These are phyloP conservation scores for Canis aureus DNA, from an alignment of 2,113 vertebrate genomes.

Conservation along the genomic window DNA sequence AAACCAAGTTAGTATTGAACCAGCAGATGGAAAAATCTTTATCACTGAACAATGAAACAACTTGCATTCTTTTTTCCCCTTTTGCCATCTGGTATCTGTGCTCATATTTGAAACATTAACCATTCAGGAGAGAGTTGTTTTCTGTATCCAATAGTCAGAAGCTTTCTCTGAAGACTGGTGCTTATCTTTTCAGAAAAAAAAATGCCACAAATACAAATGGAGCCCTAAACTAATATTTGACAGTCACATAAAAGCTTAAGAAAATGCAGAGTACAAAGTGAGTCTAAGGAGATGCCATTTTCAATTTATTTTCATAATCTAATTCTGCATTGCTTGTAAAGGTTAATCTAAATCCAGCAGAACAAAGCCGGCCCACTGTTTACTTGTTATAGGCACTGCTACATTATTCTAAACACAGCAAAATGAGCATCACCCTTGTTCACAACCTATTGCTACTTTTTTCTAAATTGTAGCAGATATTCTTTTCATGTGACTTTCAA, in stretches of 20 bases:
- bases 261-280: constrained; percentile 69
- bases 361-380: constrained; percentile 50
- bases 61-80: constrained; percentile 56
- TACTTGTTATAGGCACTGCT: constrained; percentile 38
- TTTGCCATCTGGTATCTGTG: constrained; percentile 83
- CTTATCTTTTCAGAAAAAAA: constrained; percentile 72
- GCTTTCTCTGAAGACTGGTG: constrained; percentile 72
- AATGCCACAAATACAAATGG: constrained; percentile 75
- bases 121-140: constrained; percentile 69
- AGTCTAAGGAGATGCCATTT: constrained; percentile 73
- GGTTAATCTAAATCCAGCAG: constrained; percentile 77
- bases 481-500: background rate
- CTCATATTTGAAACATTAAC: constrained; percentile 80
- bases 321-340: constrained; percentile 76
- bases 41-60: constrained; percentile 83
- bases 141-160: constrained; percentile 31
- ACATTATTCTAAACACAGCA: constrained; percentile 46
- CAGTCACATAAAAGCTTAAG: constrained; percentile 72
- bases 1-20: constrained; percentile 88
- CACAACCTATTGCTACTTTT: background rate
- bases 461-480: background rate
- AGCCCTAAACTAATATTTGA: constrained; percentile 79
- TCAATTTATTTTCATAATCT: constrained; percentile 76
- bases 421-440: constrained; percentile 58
- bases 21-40: constrained; percentile 86